Evolutionary conservation across 2,113 vertebrate species (phyloP).

Genomic region (Bos javanicus): DNA sequence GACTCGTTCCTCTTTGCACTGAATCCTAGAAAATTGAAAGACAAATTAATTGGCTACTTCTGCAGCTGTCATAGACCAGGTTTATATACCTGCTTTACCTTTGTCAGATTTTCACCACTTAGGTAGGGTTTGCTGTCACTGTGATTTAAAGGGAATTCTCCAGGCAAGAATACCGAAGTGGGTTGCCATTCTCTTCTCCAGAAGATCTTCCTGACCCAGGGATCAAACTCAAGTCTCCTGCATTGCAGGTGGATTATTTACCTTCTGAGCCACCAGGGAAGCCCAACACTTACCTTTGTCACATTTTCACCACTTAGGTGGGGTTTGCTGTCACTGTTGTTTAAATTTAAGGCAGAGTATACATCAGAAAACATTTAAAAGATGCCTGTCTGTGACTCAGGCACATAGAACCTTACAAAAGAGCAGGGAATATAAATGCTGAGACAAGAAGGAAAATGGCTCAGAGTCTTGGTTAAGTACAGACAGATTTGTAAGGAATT

Average conservation of each 20-base stretch:
- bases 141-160: background rate
- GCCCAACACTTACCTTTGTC: background rate
- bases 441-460: background rate
- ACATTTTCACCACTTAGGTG: background rate
- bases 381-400: background rate
- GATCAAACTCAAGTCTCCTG: background rate
- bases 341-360: background rate
- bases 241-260: background rate
- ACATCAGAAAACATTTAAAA: background rate
- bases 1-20: background rate
- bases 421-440: background rate
- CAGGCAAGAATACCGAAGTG: background rate
- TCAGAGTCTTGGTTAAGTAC: background rate
- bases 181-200: background rate
- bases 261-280: background rate
- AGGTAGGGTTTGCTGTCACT: background rate
- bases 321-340: background rate
- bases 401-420: background rate
- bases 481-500: background rate
- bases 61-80: background rate
- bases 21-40: background rate
- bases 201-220: background rate
- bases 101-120: background rate
- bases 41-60: background rate
- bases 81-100: background rate